These are phyloP conservation scores for Bombyx mandarina DNA, from an alignment of 1,140 invertebrate genomes.

Conservation along the genomic window DNA sequence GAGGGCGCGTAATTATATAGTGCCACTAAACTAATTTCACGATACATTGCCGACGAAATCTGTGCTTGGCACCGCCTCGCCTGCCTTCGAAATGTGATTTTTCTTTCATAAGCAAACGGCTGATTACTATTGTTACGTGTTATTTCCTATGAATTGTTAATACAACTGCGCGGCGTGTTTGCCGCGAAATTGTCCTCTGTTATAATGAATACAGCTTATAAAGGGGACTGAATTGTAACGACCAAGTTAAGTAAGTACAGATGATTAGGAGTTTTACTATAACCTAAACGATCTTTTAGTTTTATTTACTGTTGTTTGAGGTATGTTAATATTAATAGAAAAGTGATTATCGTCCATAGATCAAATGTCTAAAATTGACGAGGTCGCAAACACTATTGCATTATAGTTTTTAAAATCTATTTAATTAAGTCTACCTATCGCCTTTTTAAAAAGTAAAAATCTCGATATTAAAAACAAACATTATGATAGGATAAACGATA, in stretches of 20 bases:
- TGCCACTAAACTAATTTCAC: slow-evolving; percentile 71
- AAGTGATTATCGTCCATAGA: too few relatives aligned
- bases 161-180: slow-evolving; percentile 21
- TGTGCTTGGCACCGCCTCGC: slow-evolving; percentile 65
- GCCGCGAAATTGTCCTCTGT: slow-evolving; percentile 2
- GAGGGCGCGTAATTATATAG: slow-evolving; percentile 65
- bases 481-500: too few relatives aligned
- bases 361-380: too few relatives aligned
- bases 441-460: too few relatives aligned
- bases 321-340: too few relatives aligned
- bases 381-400: too few relatives aligned
- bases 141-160: slow-evolving; percentile 65
- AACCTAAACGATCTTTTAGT: slow-evolving; percentile 11
- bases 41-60: slow-evolving; percentile 69
- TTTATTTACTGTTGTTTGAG: too few relatives aligned
- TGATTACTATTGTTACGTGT: slow-evolving; percentile 65
- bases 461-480: too few relatives aligned
- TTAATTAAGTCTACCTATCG: too few relatives aligned
- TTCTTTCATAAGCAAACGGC: slow-evolving; percentile 42
- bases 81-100: slow-evolving; percentile 58
- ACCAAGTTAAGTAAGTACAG: slow-evolving; percentile 4
- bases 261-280: slow-evolving; percentile 7
- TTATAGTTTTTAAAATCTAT: too few relatives aligned
- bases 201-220: slow-evolving; percentile 25
- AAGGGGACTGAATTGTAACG: slow-evolving; percentile 19